Base-by-base conservation (phyloP, 2,888 invertebrate species). In the Bombyx huttoni region DNA sequence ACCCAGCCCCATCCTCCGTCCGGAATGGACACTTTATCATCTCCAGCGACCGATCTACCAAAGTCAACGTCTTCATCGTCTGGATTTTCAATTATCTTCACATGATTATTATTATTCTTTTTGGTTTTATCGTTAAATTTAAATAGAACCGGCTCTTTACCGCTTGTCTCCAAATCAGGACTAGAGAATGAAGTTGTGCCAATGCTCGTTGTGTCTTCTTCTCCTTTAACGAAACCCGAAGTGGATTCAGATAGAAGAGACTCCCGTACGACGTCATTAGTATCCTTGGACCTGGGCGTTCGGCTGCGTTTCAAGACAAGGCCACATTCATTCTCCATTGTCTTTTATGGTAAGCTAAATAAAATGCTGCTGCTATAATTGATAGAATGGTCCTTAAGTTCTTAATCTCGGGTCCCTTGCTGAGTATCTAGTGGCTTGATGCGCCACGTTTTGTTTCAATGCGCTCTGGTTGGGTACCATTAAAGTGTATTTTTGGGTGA, bases 1-100 rank as follows among this genome's bases (percentile, higher is more conserved):
- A 96, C 90, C 97, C 96, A 97, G 8, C 96, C 96, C 93, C 94
- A 96, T 2, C 94, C 96, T 0, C 95, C 95, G 64, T 96, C 95
- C 0, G 95, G 95, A 48, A 93, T 91, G 47, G 87, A 64, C 46
- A 70, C 63, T 50, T 70, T 59, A 40, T 56, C 58, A 1, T 52
- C 35, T 62, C 57, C 66, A 24, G 24, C 24, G 24, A 24, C 24
- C 24, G 24, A 24, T 24, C 24, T 24, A 24, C 5, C 64, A 48
- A 58, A 53, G 45, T 64, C 62, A 13, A 58, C 56, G 5, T 62
- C 59, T 47, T 55, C 55, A 40, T 68, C 59, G 53, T 54, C 63
- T 34, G 73, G 68, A 54, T 77, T 77, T 51, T 64, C 67, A 40
- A 65, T 70, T 46, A 70, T 67, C 46, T 69, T 70, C 46, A 71